Evolutionary conservation across 2,888 invertebrate genomes (phyloP).

Genomic region (Taphrorychus bicolor): DNA sequence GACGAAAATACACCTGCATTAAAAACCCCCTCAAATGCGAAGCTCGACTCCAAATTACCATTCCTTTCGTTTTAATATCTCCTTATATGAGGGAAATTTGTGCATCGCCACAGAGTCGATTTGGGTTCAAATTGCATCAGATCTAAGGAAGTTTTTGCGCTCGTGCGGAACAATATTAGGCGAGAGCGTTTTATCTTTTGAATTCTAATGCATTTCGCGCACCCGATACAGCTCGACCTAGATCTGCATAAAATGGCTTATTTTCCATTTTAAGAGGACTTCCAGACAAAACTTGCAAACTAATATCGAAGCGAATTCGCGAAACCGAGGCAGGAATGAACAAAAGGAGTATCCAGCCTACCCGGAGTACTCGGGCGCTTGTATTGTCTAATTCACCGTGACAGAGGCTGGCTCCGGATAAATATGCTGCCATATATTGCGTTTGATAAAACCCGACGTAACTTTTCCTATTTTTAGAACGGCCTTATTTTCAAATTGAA

Average conservation of each 20-base stretch:
- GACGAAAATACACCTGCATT: no score
- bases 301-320: background rate
- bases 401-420: background rate
- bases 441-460: background rate
- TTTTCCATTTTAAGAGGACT: background rate
- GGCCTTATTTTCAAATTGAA: background rate
- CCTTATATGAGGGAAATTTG: background rate
- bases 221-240: background rate
- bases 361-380: background rate
- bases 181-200: background rate
- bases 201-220: background rate
- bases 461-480: background rate
- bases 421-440: background rate
- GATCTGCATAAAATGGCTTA: slow-evolving; percentile 6
- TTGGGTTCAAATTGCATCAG: background rate
- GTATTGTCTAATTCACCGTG: background rate
- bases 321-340: background rate
- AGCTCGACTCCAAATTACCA: background rate
- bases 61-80: background rate
- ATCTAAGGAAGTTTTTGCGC: background rate
- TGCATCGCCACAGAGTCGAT: background rate
- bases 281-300: slow-evolving; percentile 1
- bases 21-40: no score
- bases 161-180: background rate
- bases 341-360: background rate